phyloP scores from a whole-genome alignment of 35 echinoderm and acorn worm genomes.

The Lytechinus variegatus region DNA sequence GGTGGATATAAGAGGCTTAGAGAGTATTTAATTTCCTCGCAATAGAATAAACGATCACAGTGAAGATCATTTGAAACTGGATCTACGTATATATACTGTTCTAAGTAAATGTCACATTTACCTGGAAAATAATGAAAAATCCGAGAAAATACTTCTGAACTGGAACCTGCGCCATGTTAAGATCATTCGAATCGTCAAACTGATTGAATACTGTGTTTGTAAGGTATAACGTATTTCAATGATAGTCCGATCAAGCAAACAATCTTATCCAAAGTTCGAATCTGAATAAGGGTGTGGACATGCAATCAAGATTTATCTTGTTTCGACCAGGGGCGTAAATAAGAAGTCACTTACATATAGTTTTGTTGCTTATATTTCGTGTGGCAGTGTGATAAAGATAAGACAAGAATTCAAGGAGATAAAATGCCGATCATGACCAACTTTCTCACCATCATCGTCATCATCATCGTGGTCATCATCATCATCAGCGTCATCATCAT shows the following conservation, averaged over 20 bases:
- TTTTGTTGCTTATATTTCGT: too few relatives aligned
- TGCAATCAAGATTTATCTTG: too few relatives aligned
- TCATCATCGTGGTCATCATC: neutral
- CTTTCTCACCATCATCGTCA: neutral
- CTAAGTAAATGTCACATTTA: neutral
- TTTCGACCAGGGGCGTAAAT: too few relatives aligned
- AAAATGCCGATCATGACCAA: neutral
- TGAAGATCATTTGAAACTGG: too few relatives aligned
- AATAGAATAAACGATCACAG: too few relatives aligned
- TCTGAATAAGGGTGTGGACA: neutral
- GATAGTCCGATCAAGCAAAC: neutral
- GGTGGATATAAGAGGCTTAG: too few relatives aligned
- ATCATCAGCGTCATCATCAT: neutral
- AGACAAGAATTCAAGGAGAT: too few relatives aligned
- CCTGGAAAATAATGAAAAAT: neutral
- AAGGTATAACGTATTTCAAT: neutral
- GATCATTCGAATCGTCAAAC: neutral
- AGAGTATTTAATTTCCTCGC: too few relatives aligned
- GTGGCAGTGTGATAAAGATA: too few relatives aligned
- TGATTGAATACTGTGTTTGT: neutral
- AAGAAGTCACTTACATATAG: too few relatives aligned
- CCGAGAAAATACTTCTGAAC: neutral
- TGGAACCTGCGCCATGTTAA: neutral
- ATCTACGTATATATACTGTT: too few relatives aligned
- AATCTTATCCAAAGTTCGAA: neutral